Conservation (phyloP, 2,888 invertebrate species). For the Spisula subtruncata region DNA sequence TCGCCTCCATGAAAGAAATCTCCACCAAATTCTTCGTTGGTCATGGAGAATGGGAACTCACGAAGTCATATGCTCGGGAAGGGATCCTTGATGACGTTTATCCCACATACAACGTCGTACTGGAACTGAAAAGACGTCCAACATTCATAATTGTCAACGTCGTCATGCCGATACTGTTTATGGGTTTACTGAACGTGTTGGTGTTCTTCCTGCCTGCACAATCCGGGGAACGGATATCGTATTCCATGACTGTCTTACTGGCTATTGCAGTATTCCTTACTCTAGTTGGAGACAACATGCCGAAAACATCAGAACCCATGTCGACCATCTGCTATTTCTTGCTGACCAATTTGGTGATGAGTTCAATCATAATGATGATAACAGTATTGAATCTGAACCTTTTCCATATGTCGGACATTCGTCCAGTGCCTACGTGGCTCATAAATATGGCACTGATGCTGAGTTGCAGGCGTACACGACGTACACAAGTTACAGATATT, state of each 20-base stretch:
- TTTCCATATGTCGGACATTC: conserved; percentile 44
- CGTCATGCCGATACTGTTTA: conserved; percentile 71
- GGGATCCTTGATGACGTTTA: neutral
- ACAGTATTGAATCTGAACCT: conserved; percentile 69
- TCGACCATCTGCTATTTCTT: conserved; percentile 71
- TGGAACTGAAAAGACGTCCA: conserved; percentile 62
- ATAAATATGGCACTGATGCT: neutral
- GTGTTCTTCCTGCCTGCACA: conserved; percentile 69
- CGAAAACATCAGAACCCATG: conserved; percentile 71
- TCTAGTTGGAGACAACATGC: conserved; percentile 70
- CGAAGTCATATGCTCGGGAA: conserved; percentile 7
- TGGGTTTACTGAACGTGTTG: conserved; percentile 68
- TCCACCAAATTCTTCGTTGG: conserved; percentile 48
- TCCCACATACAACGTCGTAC: conserved; percentile 28
- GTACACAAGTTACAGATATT: neutral
- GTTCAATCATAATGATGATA: conserved; percentile 65
- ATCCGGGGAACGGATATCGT: conserved; percentile 72
- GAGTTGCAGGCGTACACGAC: neutral
- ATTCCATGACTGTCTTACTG: conserved; percentile 72
- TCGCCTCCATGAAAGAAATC: neutral
- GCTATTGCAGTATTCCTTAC: conserved; percentile 74
- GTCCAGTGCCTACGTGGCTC: conserved; percentile 18
- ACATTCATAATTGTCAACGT: conserved; percentile 71
- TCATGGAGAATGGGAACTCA: conserved; percentile 71
- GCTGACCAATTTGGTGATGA: conserved; percentile 63